Percentiles rank a stretch among this genome's conserved stretches.
Conservation (phyloP, 1,140 invertebrate species). For the Adelges cooleyi region DNA sequence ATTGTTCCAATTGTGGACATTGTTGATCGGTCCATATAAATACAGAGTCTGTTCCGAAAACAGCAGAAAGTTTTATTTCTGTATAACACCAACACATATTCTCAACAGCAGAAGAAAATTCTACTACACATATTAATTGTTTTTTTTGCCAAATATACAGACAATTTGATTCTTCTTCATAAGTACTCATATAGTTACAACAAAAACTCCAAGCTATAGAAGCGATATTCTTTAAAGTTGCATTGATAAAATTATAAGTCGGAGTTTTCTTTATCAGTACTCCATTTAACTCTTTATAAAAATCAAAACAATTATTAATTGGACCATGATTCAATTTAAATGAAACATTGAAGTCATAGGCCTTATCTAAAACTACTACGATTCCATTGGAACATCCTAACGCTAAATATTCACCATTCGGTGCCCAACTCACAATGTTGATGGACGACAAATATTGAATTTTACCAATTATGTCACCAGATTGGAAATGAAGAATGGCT, state of each 20-base stretch:
- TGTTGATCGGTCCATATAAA: slow-evolving; percentile 5
- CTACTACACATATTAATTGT: neutral
- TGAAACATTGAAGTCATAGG: neutral
- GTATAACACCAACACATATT: neutral
- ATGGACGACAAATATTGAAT: neutral
- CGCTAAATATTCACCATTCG: slow-evolving; percentile 2
- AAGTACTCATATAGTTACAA: neutral
- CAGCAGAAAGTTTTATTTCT: slow-evolving; percentile 5
- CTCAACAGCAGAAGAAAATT: neutral
- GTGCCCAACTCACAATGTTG: slow-evolving; percentile 3
- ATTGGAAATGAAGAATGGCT: neutral
- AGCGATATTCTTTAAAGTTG: neutral
- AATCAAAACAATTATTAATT: neutral
- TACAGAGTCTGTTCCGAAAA: neutral
- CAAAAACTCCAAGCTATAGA: neutral
- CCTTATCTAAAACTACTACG: neutral
- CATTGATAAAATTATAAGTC: neutral
- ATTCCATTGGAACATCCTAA: slow-evolving; percentile 1
- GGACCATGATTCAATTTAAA: neutral
- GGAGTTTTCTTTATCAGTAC: neutral
- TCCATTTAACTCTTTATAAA: neutral
- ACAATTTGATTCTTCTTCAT: slow-evolving; percentile 1
- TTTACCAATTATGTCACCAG: neutral
- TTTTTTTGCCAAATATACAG: neutral
- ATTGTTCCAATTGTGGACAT: neutral